phyloP scores from a whole-genome alignment of 2,113 vertebrate genomes.

The Python bivittatus region DNA sequence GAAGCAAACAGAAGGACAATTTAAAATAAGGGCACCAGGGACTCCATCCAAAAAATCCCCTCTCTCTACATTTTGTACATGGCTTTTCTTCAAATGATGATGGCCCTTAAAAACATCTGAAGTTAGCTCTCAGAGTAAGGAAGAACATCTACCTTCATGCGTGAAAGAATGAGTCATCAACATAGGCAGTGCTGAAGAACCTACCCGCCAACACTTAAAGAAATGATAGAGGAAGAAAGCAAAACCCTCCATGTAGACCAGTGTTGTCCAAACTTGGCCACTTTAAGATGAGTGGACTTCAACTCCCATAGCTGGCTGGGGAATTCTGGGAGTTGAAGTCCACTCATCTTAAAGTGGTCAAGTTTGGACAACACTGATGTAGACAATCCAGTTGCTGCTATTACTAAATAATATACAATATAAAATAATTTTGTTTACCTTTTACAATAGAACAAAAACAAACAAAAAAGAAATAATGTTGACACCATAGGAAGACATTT shows the following conservation, averaged over 20 bases:
- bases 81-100: not conserved
- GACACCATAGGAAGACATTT: not conserved
- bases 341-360: no score
- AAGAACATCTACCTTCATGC: not conserved
- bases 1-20: conserved; percentile 16
- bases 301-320: no score
- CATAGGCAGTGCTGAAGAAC: not conserved
- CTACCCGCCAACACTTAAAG: not conserved
- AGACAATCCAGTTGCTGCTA: no score
- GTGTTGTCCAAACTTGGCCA: no score
- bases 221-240: not conserved
- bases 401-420: no score
- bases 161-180: not conserved
- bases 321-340: no score
- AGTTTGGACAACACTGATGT: no score
- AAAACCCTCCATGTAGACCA: not conserved
- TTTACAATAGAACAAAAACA: no score
- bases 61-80: not conserved
- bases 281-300: no score
- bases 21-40: not conserved
- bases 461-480: not conserved
- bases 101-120: not conserved
- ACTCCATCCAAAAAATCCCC: not conserved
- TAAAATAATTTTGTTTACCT: no score
- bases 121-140: not conserved